Conservation (phyloP, 2,888 invertebrate species). For the Caenorhabditis sp. region DNA sequence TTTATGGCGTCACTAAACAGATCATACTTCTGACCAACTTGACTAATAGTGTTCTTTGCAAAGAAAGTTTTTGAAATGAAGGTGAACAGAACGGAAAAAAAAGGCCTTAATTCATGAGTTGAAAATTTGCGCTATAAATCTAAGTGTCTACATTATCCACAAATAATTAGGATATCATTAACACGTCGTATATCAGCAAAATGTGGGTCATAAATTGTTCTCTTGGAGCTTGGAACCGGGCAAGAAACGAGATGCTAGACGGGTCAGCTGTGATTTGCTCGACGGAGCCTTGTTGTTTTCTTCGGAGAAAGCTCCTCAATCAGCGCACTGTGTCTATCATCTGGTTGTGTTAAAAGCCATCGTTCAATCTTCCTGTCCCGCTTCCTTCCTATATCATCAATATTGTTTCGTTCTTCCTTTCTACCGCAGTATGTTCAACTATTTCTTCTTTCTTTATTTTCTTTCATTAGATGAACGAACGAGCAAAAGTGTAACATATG, state of each 20-base stretch:
- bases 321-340: slow-evolving; percentile 58
- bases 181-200: slow-evolving; percentile 50
- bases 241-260: slow-evolving; percentile 48
- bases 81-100: no score
- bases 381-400: slow-evolving; percentile 52
- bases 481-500: no score
- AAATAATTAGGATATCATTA: slow-evolving; percentile 46
- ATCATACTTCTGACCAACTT: no score
- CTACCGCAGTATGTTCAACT: slow-evolving; percentile 8
- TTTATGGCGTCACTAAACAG: neutral
- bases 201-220: slow-evolving; percentile 53
- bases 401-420: slow-evolving; percentile 44
- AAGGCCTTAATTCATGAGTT: no score
- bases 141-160: no score
- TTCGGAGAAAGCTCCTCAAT: slow-evolving; percentile 40
- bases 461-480: no score
- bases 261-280: slow-evolving; percentile 54
- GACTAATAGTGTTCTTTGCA: no score
- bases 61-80: neutral
- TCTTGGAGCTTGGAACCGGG: slow-evolving; percentile 30
- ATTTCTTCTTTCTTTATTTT: neutral
- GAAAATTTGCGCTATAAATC: no score
- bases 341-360: slow-evolving; percentile 62
- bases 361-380: slow-evolving; percentile 60
- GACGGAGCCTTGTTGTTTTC: slow-evolving; percentile 46